Evolutionary conservation across 2,797 vertebrate species (phyloP), one percentile per base, ranked within the genome.

Genomic region (Avahi laniger): DNA sequence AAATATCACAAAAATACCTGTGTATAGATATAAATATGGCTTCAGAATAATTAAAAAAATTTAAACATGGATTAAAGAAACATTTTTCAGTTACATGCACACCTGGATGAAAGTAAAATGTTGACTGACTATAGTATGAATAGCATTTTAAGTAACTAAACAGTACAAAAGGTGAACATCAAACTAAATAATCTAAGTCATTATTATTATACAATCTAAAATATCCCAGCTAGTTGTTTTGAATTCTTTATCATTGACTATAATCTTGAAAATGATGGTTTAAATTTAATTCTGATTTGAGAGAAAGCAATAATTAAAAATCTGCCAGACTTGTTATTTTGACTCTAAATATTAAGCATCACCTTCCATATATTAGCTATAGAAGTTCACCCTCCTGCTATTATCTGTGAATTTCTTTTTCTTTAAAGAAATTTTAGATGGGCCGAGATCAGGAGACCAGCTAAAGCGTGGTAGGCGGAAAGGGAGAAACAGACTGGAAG

Each of bases 401-500:
- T 91, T 85, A 80, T 80, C 46, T 33, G 17, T 65, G 26, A 43
- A 52, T 70, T 46, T 52, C 41, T 43, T 65, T 75, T 90, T 18
- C 72, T 89, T 75, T 95, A 99, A 99, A 97, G 94, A 99, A 75
- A 82, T 95, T 84, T 97, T 59, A 8, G 99, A 99, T 59, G 69
- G 41, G 28, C 98, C 92, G 35, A 99, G 98, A 98, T 83, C 97
- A 30, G 98, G 97, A 83, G 99, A 99, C 83, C 98, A 98, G 26
- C 98, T 98, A 28, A 99, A 99, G 97, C 99, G 99, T 97, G 98
- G 99, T 2, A 99, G 99, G 61, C 99, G 99, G 11, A 99, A 99
- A 97, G 99, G 99, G 14, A 98, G 99, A 91, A 99, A 99, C 97
- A 99, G 98, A 97, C 99, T 99, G 97, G 99, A 99, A 96, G 41